Evolutionary conservation across 2,113 vertebrate genomes (phyloP).

Genomic region (Puffinus mauretanicus): DNA sequence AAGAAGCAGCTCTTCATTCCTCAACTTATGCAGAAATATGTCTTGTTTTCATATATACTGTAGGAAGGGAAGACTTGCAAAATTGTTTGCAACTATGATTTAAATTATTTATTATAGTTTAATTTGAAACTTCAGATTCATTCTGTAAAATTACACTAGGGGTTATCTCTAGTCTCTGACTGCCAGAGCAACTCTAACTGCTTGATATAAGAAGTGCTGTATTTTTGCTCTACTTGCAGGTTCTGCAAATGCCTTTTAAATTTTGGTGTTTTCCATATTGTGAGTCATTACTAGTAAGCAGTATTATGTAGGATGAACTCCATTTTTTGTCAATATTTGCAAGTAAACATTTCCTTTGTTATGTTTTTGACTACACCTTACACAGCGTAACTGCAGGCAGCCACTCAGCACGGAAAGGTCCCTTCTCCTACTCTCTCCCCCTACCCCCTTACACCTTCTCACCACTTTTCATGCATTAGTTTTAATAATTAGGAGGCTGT

Average conservation of each 20-base stretch:
- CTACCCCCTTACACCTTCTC: neutral
- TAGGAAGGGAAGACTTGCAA: neutral
- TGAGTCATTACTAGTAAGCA: neutral
- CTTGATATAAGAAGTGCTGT: neutral
- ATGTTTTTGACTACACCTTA: neutral
- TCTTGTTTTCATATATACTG: neutral
- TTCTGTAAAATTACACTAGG: neutral
- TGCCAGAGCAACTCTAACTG: neutral
- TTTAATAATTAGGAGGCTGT: neutral
- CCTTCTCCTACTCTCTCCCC: neutral
- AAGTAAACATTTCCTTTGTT: neutral
- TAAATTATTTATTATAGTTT: slow-evolving; percentile 14
- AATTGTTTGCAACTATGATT: neutral
- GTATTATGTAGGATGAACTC: neutral
- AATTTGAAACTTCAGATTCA: neutral
- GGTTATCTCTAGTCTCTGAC: neutral
- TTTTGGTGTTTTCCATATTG: neutral
- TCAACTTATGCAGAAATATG: neutral
- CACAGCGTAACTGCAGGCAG: neutral
- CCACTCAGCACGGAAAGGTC: neutral
- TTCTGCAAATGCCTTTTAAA: neutral
- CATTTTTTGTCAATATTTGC: neutral
- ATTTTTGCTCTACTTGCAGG: neutral
- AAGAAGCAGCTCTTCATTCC: neutral
- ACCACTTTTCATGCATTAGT: neutral